Evolutionary conservation across 2,888 invertebrate genomes (phyloP), one percentile per base, ranked within the genome.

Genomic region (Apoda limacodes): DNA sequence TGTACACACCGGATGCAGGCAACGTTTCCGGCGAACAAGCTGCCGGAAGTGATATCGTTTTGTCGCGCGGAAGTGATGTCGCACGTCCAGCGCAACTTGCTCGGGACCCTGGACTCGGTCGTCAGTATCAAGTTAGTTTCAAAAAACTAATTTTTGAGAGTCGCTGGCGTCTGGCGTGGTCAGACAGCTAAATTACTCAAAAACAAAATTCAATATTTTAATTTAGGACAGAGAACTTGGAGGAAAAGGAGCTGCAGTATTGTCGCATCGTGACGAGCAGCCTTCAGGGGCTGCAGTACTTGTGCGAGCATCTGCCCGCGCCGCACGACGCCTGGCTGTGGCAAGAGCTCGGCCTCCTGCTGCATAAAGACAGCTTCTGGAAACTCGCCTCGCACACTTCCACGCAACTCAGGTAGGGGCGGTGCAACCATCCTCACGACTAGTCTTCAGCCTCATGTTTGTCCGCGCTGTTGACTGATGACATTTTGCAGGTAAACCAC

Each of bases 41-140:
- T 90, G 28, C 82, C 85, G 2, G 92, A 92, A 54, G 95, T 91
- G 6, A 83, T 95, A 28, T 62, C 86, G 4, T 93, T 90, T 72
- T 95, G 94, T 60, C 91, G 92, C 55, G 80, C 82, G 22, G 95
- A 95, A 68, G 89, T 95, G 34, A 50, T 93, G 14, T 76, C 83
- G 13, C 88, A 89, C 44, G 81, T 93, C n/a, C 68, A 82, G 28
- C 89, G 91, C 30, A 92, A 61, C 25, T 54, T 76, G n/a, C 48
- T 51, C 0, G 66, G 61, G 1, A 58, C 52, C 11, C 53, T 55
- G 0, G 66, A n/a, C n/a, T n/a, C n/a, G n/a, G n/a, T n/a, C n/a
- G n/a, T n/a, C n/a, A n/a, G n/a, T n/a, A n/a, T n/a, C n/a, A n/a
- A n/a, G n/a, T n/a, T n/a, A n/a, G n/a, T n/a, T n/a, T n/a, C n/a